Evolutionary conservation across 2,888 invertebrate genomes (phyloP), one percentile per base, ranked within the genome.

Genomic region (Xestia xanthographa): DNA sequence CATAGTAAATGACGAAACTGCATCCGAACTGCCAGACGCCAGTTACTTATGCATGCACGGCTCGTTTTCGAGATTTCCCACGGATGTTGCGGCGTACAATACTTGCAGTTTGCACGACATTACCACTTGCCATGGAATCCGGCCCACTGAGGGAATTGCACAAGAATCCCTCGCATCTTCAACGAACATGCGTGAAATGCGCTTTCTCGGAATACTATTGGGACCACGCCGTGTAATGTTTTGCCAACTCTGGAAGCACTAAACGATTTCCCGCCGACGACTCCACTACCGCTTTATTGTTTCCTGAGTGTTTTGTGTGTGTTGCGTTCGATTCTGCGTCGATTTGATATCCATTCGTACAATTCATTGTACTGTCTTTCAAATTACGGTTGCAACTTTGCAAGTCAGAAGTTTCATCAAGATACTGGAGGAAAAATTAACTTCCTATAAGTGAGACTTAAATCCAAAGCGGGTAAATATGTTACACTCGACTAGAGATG

Each of bases 31-130:
- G 74, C 76, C 74, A 74, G 76, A 66, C 69, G 80, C 77, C 80
- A 71, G 86, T 89, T 88, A 89, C 73, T 91, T 91, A 91, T 91
- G 83, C 88, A 92, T 90, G 87, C 88, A 83, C 80, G 86, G 78
- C 87, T 86, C 84, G 86, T 89, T 90, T 90, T 82, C 75, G 73
- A 92, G 88, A 92, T 92, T 95, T 94, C 94, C 92, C 95, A 94
- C 93, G 92, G 90, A 92, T 87, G 83, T 88, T 89, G 88, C 86
- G 68, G 60, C 58, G 83, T 75, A 88, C 88, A 85, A 88, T 90
- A 89, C 85, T 78, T 80, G 75, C 77, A 78, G 82, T 84, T 84
- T 80, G 85, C 81, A 88, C 84, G 81, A 83, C 86, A 87, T 86
- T 84, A 85, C 80, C 78, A 75, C 81, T 85, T 79, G 83, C 81